phyloP scores from a whole-genome alignment of 2,888 invertebrate species.

The Scaptodrosophila latifasciaeformis region DNA sequence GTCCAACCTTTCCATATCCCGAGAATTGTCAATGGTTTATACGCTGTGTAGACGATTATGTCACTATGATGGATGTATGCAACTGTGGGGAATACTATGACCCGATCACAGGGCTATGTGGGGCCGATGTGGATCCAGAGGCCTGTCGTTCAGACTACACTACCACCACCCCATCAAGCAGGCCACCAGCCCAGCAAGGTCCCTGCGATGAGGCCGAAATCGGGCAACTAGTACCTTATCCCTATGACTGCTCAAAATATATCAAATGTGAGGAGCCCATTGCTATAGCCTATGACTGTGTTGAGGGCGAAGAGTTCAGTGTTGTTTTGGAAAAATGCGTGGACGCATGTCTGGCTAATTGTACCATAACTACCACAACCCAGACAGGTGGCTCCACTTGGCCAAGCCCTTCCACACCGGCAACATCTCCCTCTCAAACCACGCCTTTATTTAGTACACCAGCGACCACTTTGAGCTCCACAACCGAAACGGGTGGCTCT shows the following conservation, averaged over 20 bases:
- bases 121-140: constrained; percentile 47
- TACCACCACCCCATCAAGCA: constrained; percentile 29
- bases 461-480: constrained; percentile 9
- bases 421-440: not conserved
- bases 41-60: constrained; percentile 51
- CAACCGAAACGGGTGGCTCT: not conserved
- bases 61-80: constrained; percentile 58
- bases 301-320: constrained; percentile 52
- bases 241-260: constrained; percentile 57
- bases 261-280: constrained; percentile 52
- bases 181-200: constrained; percentile 50
- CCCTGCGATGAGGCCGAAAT: constrained; percentile 43
- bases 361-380: constrained; percentile 25
- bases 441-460: constrained; percentile 13
- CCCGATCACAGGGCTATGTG: constrained; percentile 47
- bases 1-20: constrained; percentile 49
- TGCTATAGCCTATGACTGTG: constrained; percentile 42
- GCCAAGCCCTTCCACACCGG: not conserved
- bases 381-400: not conserved
- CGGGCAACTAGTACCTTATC: constrained; percentile 48
- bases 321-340: constrained; percentile 37
- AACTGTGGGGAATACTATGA: constrained; percentile 52
- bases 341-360: constrained; percentile 48
- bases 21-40: constrained; percentile 58
- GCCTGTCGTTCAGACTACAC: constrained; percentile 54